Evolutionary conservation across 2,888 invertebrate species (phyloP).

Genomic region (Lasioglossum malachurum): DNA sequence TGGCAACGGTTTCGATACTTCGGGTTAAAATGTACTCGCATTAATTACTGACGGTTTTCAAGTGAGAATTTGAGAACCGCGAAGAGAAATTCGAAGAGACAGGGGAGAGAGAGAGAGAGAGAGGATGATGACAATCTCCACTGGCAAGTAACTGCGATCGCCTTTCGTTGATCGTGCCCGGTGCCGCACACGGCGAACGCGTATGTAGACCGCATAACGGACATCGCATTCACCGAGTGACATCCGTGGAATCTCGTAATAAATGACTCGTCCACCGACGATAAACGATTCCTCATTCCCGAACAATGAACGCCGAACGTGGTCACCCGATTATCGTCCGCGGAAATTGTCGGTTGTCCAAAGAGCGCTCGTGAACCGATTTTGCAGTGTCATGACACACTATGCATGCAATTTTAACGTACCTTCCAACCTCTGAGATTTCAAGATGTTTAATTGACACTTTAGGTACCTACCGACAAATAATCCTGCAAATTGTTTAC

Average conservation of each 20-base stretch:
- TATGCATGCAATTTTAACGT: not conserved
- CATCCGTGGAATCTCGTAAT: constrained; percentile 44
- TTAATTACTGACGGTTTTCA: not conserved
- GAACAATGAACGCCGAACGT: constrained; percentile 48
- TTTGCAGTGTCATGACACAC: not conserved
- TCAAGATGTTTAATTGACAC: not conserved
- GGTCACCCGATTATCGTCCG: not conserved
- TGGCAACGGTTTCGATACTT: not conserved
- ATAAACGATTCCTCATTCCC: constrained; percentile 43
- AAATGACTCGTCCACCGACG: constrained; percentile 33
- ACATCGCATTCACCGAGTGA: constrained; percentile 36
- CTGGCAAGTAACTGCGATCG: constrained; percentile 4
- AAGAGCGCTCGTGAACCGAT: not conserved
- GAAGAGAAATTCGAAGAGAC: not conserved
- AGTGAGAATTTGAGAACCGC: not conserved
- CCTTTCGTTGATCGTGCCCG: constrained; percentile 5
- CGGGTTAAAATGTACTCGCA: not conserved
- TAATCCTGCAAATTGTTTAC: too few relatives aligned
- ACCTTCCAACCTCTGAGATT: not conserved
- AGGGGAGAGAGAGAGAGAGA: not conserved
- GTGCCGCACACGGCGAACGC: constrained; percentile 27
- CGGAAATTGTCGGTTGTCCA: not conserved
- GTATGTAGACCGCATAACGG: constrained; percentile 55
- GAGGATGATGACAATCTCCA: not conserved
- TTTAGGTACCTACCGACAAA: too few relatives aligned